Base-by-base conservation (phyloP, 2,797 vertebrate species). In the Staurois parvus region DNA sequence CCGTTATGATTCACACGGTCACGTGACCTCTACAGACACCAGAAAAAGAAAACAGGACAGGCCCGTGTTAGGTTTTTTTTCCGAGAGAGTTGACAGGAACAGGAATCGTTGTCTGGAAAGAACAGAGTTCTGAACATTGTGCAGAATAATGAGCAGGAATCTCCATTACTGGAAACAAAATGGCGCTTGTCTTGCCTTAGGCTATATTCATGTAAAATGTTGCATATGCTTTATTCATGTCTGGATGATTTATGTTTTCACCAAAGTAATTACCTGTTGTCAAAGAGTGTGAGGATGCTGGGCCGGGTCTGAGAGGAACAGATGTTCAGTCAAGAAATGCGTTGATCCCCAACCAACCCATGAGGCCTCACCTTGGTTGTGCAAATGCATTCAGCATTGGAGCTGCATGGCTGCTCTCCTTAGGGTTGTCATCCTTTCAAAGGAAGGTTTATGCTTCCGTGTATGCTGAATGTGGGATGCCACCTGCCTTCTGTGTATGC, bases 1-100 rank as follows among this genome's bases (percentile, higher is more conserved):
- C 48, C 13, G 42, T 19, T 29, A 34, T 70, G 78, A 80, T 80
- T 80, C 78, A 80, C 66, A 80, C 29, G 78, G 66, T 70, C 66
- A 80, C 66, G 48, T 80, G 78, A 67, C 66, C 78, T 24, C 64
- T 32, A 30, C 77, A 69, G 64, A 52, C 66, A 29, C 28, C 64
- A 48, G 11, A 70, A 52, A 30, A 66, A 69, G 34, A 80, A 70
- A 80, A 80, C 66, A 68, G 40, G 64, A 68, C 68, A n/a, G n/a
- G 26, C 56, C 75, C 4, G 62, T 15, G 59, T 24, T 40, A 52
- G 32, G 11, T 34, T 13, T 69, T 52, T 52, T 28, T 56, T 29
- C 64, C 45, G 15, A 48, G 29, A 24, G 26, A 19, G 66, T 45
- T 56, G 78, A 80, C 67, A 29, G 66, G 48, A 34, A 70, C 48